These are phyloP conservation scores for Drosophila miranda DNA, from an alignment of 1,140 invertebrate species.

Conservation along the genomic window DNA sequence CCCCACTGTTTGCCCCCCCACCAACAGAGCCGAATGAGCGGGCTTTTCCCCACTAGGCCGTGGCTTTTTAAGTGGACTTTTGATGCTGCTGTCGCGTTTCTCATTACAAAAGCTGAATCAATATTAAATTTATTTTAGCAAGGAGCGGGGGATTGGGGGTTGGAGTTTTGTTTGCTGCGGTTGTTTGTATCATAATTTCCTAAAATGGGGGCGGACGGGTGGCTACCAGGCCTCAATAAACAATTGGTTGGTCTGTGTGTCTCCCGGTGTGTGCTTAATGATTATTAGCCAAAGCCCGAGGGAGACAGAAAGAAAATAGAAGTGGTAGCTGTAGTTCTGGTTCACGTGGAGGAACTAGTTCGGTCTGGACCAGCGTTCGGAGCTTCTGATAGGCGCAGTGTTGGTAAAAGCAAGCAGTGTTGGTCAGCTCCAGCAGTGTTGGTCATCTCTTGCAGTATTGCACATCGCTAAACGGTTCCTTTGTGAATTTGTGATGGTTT, in stretches of 20 bases:
- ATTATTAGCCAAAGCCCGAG: conserved; percentile 54
- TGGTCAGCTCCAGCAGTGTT: too few relatives aligned
- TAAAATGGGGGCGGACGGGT: not conserved
- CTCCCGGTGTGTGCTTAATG: conserved; percentile 6
- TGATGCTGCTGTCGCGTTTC: conserved; percentile 71
- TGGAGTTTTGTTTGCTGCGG: conserved; percentile 57
- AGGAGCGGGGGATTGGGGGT: not conserved
- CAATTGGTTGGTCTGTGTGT: conserved; percentile 16
- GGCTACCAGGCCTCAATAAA: conserved; percentile 30
- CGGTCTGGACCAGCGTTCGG: not conserved
- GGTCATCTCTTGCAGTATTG: too few relatives aligned
- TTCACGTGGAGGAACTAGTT: not conserved
- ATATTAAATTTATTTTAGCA: conserved; percentile 79
- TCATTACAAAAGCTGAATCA: conserved; percentile 80
- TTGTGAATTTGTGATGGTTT: too few relatives aligned
- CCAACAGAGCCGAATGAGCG: conserved; percentile 31
- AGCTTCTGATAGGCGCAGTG: too few relatives aligned
- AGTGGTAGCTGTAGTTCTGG: not conserved
- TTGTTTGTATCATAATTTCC: conserved; percentile 72
- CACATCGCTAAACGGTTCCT: too few relatives aligned
- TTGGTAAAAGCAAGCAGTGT: too few relatives aligned
- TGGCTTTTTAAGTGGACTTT: conserved; percentile 64
- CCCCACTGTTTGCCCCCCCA: conserved; percentile 3
- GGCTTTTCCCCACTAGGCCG: conserved; percentile 50
- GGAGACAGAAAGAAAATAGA: conserved; percentile 16